Percentiles rank a stretch among this genome's conserved stretches.
phyloP scores from a whole-genome alignment of 1,140 invertebrate genomes.

The Thalassaphorura encarpata region DNA sequence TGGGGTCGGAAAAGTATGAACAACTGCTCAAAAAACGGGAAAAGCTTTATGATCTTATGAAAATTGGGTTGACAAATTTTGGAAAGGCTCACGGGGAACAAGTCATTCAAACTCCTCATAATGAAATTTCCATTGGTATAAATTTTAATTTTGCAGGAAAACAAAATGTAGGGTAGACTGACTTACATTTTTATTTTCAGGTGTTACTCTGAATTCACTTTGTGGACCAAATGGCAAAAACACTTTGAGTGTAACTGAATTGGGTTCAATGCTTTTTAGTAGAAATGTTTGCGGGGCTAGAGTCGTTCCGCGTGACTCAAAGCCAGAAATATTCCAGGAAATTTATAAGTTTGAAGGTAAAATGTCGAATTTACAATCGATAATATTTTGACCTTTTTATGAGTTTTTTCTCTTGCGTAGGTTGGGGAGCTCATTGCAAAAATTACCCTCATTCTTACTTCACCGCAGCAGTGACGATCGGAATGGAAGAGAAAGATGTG shows the following conservation, averaged over 20 bases:
- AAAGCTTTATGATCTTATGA: conserved; percentile 37
- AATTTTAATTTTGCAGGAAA: neutral
- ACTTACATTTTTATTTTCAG: conserved; percentile 30
- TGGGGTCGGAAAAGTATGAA: conserved; percentile 59
- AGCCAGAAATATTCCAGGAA: conserved; percentile 48
- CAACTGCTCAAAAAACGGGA: conserved; percentile 53
- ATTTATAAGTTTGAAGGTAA: conserved; percentile 45
- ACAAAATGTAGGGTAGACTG: neutral
- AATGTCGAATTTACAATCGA: neutral
- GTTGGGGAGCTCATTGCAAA: conserved; percentile 58
- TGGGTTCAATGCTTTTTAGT: conserved; percentile 63
- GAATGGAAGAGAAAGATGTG: conserved; percentile 55
- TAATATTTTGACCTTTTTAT: neutral
- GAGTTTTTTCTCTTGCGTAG: conserved; percentile 33
- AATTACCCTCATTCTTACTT: conserved; percentile 54
- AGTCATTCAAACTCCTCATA: conserved; percentile 54
- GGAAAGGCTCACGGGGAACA: conserved; percentile 52
- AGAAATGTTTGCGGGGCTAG: conserved; percentile 59
- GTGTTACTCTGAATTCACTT: conserved; percentile 38
- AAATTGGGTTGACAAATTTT: conserved; percentile 44
- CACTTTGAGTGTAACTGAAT: conserved; percentile 39
- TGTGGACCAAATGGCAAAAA: conserved; percentile 36
- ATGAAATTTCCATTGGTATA: conserved; percentile 64
- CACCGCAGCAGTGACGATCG: conserved; percentile 58
- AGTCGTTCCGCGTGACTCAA: conserved; percentile 47